phyloP scores from a whole-genome alignment of 2,113 vertebrate genomes.

The Rhinopithecus roxellana region DNA sequence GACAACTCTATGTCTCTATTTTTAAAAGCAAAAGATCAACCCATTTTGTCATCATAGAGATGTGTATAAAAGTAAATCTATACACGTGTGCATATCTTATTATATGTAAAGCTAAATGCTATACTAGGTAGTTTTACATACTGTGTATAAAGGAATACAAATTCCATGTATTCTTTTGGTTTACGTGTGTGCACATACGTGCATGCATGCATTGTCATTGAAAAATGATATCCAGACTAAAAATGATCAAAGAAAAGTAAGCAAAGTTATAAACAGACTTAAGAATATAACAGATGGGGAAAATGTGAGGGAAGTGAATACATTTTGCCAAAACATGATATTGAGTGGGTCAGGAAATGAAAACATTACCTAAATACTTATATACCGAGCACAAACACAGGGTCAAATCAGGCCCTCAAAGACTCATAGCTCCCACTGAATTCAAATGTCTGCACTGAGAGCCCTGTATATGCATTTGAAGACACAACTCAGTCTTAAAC shows the following conservation, averaged over 20 bases:
- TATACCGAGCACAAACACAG: slow-evolving; percentile 51
- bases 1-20: not conserved
- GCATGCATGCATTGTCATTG: not conserved
- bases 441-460: slow-evolving; percentile 33
- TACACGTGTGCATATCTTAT: not conserved
- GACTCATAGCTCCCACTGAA: slow-evolving; percentile 56
- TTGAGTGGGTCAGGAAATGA: slow-evolving; percentile 67
- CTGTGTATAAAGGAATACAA: not conserved
- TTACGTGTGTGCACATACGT: not conserved
- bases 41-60: not conserved
- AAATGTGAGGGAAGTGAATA: slow-evolving; percentile 64
- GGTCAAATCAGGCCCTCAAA: slow-evolving; percentile 34
- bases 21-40: not conserved
- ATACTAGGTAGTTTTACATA: not conserved
- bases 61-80: not conserved
- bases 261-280: slow-evolving; percentile 36
- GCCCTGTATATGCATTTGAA: not conserved
- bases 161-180: not conserved
- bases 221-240: slow-evolving; percentile 49
- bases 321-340: slow-evolving; percentile 72
- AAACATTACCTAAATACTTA: slow-evolving; percentile 74
- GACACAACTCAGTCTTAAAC: slow-evolving; percentile 53
- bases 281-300: slow-evolving; percentile 52
- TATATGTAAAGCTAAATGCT: not conserved
- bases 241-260: slow-evolving; percentile 66